Evolutionary conservation across 2,797 vertebrate genomes (phyloP), one percentile per base, ranked within the genome.

Genomic region (Gallinago nigripennis): DNA sequence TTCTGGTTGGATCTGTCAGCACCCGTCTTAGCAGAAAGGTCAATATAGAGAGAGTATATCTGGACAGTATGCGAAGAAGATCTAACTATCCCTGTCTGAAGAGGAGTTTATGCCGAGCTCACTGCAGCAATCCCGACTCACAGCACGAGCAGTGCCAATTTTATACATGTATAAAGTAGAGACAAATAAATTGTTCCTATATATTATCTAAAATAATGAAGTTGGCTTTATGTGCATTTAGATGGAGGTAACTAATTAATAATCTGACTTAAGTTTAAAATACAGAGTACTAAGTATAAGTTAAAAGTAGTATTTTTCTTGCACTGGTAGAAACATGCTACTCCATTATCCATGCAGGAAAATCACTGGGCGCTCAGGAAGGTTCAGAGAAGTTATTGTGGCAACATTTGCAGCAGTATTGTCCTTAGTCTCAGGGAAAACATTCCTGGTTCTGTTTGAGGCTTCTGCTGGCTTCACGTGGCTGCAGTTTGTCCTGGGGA

Each of bases 251-350:
- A 58, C 17, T 48, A 43, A 66, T 37, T 86, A 83, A 92, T 94
- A 94, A 94, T 93, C 51, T 86, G 41, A 78, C 65, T 90, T 73
- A 45, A 35, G 53, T 56, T 70, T 81, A 60, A 94, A 81, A 77
- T 58, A 58, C 50, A 51, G 56, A 81, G 53, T 51, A 53, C 58
- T 83, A 21, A 63, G 33, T 31, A 1, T 10, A 50, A 83, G n/a
- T 58, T 88, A 31, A 77, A 86, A 78, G 78, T 14, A 11, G 60
- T n/a, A 6, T 17, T 56, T 56, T 53, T 31, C 57, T 75, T 53
- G 41, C 48, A 28, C 10, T 17, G n/a, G 48, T 39, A 43, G 37
- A 71, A 13, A 46, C 21, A 9, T 35, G 48, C 35, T 78, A 16
- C 54, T 39, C 48, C 45, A 39, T 78, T 78, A 75, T 11, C 66